These are phyloP conservation scores for Sphenodon punctatus DNA, from an alignment of 2,797 vertebrate species.

Conservation along the genomic window DNA sequence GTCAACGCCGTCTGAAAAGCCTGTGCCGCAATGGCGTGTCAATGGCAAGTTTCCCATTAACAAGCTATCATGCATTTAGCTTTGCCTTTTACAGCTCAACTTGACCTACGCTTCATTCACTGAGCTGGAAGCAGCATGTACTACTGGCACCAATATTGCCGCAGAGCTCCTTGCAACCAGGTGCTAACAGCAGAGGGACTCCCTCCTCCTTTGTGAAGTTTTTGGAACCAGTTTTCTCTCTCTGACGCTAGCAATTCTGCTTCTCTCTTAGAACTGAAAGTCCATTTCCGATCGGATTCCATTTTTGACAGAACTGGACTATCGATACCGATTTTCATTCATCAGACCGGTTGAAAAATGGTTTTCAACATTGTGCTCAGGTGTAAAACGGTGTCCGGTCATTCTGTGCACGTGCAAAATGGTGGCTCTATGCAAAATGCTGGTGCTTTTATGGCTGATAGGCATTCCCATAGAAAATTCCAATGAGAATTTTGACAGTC, in stretches of 20 bases:
- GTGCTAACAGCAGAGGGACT: not conserved
- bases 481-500: no score
- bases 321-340: no score
- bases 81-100: not conserved
- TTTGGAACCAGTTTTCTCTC: not conserved
- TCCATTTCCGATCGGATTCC: no score
- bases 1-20: slow-evolving; percentile 31
- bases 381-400: no score
- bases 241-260: slow-evolving; percentile 52
- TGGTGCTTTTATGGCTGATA: no score
- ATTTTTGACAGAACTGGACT: no score
- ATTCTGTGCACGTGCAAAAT: no score
- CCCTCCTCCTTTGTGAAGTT: not conserved
- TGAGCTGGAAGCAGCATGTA: not conserved
- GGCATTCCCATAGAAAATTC: no score
- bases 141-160: fast-evolving
- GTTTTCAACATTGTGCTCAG: no score
- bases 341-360: no score
- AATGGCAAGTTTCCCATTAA: not conserved
- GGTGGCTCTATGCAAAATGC: no score
- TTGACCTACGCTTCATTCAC: not conserved
- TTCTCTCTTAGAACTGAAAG: no score
- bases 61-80: not conserved
- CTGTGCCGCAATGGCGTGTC: not conserved
- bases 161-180: not conserved